phyloP scores from a whole-genome alignment of 1,140 invertebrate genomes.

The Tetramorium parvispinum region DNA sequence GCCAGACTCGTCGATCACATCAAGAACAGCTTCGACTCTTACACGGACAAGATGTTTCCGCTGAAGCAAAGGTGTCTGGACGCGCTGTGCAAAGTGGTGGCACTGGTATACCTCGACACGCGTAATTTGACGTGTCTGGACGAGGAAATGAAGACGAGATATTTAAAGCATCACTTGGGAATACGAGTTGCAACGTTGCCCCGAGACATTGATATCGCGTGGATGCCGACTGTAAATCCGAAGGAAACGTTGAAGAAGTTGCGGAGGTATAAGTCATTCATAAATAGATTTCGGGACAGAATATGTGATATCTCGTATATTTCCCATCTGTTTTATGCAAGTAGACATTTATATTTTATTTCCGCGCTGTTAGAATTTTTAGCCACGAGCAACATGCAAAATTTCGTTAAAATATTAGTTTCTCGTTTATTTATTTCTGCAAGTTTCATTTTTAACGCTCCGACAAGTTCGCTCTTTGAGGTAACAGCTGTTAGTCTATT shows the following conservation, averaged over 20 bases:
- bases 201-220: slow-evolving; percentile 77
- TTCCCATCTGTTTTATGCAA: neutral
- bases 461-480: neutral
- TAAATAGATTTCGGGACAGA: neutral
- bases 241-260: slow-evolving; percentile 69
- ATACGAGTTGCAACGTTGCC: slow-evolving; percentile 70
- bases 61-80: slow-evolving; percentile 73
- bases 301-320: neutral
- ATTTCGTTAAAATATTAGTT: neutral
- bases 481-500: neutral
- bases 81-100: slow-evolving; percentile 76
- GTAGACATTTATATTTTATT: slow-evolving; percentile 9
- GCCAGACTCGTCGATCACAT: slow-evolving; percentile 70
- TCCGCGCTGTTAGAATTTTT: neutral
- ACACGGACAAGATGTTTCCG: slow-evolving; percentile 71
- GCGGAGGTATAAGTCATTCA: slow-evolving; percentile 60
- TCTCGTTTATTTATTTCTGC: neutral
- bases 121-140: slow-evolving; percentile 71
- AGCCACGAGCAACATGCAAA: neutral
- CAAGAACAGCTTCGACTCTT: slow-evolving; percentile 76
- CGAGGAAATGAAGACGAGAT: slow-evolving; percentile 47
- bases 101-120: slow-evolving; percentile 76
- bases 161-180: slow-evolving; percentile 78
- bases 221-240: slow-evolving; percentile 65
- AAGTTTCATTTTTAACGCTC: neutral